Base-by-base conservation (phyloP, 2,113 vertebrate genomes). In the Toxotes chatareus region DNA sequence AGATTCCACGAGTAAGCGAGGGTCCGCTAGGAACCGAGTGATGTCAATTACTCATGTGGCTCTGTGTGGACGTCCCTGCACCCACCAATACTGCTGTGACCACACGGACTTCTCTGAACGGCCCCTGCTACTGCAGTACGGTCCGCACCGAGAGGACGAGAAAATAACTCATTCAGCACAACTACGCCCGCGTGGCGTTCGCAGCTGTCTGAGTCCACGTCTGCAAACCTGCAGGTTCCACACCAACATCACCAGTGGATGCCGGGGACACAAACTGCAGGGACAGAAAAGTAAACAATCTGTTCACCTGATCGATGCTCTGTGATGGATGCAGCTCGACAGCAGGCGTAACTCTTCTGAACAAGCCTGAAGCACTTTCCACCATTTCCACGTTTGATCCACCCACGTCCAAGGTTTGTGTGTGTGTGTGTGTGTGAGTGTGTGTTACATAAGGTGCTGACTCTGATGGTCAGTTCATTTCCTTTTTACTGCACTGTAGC, bases 351-450 rank as follows among this genome's bases (percentile, higher is more conserved):
- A 66, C 68, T 44, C 7, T 49, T 21, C 76, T 53, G 31, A 79
- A 74, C 34, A 14, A 44, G 84, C 88, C 89, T 68, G 69, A 38
- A 79, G 89, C 89, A 53, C 51, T 90, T 91, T 88, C 38, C 86
- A 90, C 31, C 47, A 46, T 64, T 83, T 86, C 63, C 70, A 56
- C 59, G 57, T 70, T 73, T 4, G 68, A 81, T 53, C 63, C 80
- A 67, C 89, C 86, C 62, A 81, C 88, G 63, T 23, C 56, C 42
- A 64, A 34, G 27, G 9, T 32, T 1, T 31, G 32, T 61, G 53
- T 56, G 59, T 60, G 69, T 17, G 60, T 1, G 65, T 42, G 2
- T 9, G 19, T 21, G 6, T 17, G 46, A 17, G 38, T 55, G 40
- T 16, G 47, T 47, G 57, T 85, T 87, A 86, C 64, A 59, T 85